These are phyloP conservation scores for Orientallactaga bullata DNA, from an alignment of 2,113 vertebrate genomes.

Conservation along the genomic window DNA sequence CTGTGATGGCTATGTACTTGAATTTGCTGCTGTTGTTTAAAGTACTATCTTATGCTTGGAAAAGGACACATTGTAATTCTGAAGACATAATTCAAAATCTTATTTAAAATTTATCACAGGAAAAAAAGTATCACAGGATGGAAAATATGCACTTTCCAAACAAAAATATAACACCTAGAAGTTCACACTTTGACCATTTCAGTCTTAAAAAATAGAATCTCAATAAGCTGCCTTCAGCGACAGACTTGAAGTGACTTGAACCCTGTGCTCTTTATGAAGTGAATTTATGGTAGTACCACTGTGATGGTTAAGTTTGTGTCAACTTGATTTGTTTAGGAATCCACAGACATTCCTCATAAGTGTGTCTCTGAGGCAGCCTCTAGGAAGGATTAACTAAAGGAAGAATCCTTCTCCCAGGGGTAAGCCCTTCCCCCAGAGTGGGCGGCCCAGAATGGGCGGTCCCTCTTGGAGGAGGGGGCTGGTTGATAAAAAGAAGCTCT, in stretches of 20 bases:
- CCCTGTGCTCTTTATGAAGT: fast-evolving
- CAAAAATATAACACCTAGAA: background rate
- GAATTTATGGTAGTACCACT: fast-evolving
- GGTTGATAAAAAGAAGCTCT: too few relatives aligned
- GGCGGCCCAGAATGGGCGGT: too few relatives aligned
- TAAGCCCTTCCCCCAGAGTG: too few relatives aligned
- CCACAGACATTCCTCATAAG: too few relatives aligned
- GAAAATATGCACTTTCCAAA: background rate
- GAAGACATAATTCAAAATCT: background rate
- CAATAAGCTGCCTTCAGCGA: background rate
- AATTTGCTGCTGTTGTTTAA: background rate
- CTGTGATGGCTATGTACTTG: background rate
- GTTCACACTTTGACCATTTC: background rate
- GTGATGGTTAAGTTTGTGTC: too few relatives aligned
- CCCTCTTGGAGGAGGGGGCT: too few relatives aligned
- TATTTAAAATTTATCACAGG: background rate
- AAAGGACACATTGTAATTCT: background rate
- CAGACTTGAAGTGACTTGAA: background rate
- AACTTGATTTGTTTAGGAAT: too few relatives aligned
- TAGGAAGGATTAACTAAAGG: too few relatives aligned
- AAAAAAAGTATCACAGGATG: background rate
- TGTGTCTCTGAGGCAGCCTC: too few relatives aligned
- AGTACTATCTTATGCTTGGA: background rate
- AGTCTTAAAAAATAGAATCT: background rate
- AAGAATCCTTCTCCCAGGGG: too few relatives aligned